Evolutionary conservation across 2,113 vertebrate genomes (phyloP).

Genomic region (Perca flavescens): DNA sequence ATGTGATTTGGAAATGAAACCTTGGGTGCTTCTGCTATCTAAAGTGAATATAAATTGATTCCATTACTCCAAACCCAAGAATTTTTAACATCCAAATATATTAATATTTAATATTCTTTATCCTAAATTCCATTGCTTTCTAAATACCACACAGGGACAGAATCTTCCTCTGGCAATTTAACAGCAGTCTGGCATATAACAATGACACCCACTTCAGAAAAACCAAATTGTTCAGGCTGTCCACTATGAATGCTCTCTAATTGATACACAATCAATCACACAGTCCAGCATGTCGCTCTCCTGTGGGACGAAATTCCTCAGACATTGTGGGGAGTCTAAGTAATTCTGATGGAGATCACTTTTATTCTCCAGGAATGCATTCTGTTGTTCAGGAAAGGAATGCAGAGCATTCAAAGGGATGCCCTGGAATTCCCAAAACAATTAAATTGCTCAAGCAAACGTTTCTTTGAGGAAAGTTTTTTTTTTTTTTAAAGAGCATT

Average conservation of each 20-base stretch:
- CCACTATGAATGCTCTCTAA: slow-evolving; percentile 57
- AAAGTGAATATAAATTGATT: neutral
- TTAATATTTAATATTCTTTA: neutral
- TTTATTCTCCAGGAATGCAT: slow-evolving; percentile 78
- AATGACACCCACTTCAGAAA: slow-evolving; percentile 60
- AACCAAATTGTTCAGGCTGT: slow-evolving; percentile 34
- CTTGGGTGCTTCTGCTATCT: neutral
- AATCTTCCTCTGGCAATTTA: slow-evolving; percentile 3
- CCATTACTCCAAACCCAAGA: neutral
- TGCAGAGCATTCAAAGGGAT: slow-evolving; percentile 67
- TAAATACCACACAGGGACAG: neutral
- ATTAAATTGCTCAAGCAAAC: slow-evolving; percentile 78
- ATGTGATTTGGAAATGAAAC: slow-evolving; percentile 22
- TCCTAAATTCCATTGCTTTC: neutral
- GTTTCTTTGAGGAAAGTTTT: slow-evolving; percentile 60
- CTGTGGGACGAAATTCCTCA: slow-evolving; percentile 71
- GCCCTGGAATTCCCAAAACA: slow-evolving; percentile 76
- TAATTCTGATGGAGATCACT: slow-evolving; percentile 79
- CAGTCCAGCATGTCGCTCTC: slow-evolving; percentile 55
- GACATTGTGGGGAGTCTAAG: slow-evolving; percentile 71
- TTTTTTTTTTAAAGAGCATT: slow-evolving; percentile 18
- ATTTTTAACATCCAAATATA: slow-evolving; percentile 6
- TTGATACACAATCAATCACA: slow-evolving; percentile 79
- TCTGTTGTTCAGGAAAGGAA: slow-evolving; percentile 71
- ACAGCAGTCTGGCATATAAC: slow-evolving; percentile 44